Evolutionary conservation across 1,140 invertebrate species (phyloP), one percentile per base, ranked within the genome.

Genomic region (Nasonia longicornis): DNA sequence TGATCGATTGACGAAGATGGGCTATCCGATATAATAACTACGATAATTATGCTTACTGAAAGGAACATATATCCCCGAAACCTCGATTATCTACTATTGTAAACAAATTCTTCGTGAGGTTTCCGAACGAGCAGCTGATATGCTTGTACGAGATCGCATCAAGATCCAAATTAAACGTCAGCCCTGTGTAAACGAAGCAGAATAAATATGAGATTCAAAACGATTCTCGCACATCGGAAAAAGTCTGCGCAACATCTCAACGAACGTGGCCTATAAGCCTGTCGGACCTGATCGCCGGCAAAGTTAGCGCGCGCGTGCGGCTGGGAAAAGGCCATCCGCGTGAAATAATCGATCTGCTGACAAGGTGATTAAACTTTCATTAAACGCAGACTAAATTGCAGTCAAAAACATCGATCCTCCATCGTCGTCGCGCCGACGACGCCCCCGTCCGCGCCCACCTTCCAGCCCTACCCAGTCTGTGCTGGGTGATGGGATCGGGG

Each of bases 291-390:
- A 70, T 70, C 14, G 63, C 12, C 26, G 48, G 11, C 29, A 31
- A 58, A 81, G 31, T 77, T 77, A n/a, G 20, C 52, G 20, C 26
- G 26, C 26, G 26, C 26, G 26, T 26, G 26, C 20, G 52, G 20
- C 6, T 45, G 42, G 52, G 74, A 77, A 81, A 86, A 87, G 85
- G 58, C 86, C 87, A 81, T 84, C 84, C 85, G 86, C 84, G 85
- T 77, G 86, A 85, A 89, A 88, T 89, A 88, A 89, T 85, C 86
- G 85, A 85, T 72, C 82, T 82, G 86, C 86, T 86, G 88, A 89
- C 85, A 87, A 87, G 85, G 86, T 87, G 86, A 89, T 89, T 89
- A 89, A 89, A 89, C 85, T 86, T 89, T 89, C 87, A 89, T 89
- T 89, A 89, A 89, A 88, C 86, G 83, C 85, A 84, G 85, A 86